phyloP scores from a whole-genome alignment of 2,113 vertebrate species.

The Peromyscus leucopus region DNA sequence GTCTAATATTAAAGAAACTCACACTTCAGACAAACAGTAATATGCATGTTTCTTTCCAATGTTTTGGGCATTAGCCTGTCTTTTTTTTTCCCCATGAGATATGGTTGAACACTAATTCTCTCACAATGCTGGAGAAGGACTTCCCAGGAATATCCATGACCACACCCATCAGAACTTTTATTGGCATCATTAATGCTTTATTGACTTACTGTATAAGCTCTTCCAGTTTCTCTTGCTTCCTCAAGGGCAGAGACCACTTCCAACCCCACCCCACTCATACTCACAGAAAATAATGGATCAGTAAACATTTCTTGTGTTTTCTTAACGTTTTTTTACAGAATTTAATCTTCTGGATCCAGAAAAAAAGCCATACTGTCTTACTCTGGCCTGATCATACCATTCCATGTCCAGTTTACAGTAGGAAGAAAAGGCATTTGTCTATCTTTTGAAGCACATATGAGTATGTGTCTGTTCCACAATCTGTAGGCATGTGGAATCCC shows the following conservation, averaged over 20 bases:
- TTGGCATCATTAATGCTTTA: constrained; percentile 10
- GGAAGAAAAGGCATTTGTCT: not conserved
- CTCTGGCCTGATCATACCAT: not conserved
- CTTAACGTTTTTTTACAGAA: not conserved
- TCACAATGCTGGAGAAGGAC: not conserved
- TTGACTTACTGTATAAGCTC: not conserved
- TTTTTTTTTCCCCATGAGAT: not conserved
- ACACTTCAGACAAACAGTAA: not conserved
- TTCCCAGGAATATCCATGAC: not conserved
- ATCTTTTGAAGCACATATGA: constrained; percentile 31
- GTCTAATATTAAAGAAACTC: not conserved
- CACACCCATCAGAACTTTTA: constrained; percentile 2
- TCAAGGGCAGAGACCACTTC: not conserved
- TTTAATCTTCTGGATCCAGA: not conserved
- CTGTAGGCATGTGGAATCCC: not conserved
- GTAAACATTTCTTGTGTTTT: constrained; percentile 33
- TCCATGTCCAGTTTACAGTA: not conserved
- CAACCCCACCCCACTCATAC: not conserved
- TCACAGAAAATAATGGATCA: not conserved
- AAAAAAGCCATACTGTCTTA: not conserved
- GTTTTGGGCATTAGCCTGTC: not conserved
- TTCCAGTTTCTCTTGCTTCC: not conserved
- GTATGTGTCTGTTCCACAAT: not conserved
- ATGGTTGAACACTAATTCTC: not conserved
- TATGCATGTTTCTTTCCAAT: not conserved